Conservation (phyloP, 2,113 vertebrate species). For the Malurus alboscapulatus region DNA sequence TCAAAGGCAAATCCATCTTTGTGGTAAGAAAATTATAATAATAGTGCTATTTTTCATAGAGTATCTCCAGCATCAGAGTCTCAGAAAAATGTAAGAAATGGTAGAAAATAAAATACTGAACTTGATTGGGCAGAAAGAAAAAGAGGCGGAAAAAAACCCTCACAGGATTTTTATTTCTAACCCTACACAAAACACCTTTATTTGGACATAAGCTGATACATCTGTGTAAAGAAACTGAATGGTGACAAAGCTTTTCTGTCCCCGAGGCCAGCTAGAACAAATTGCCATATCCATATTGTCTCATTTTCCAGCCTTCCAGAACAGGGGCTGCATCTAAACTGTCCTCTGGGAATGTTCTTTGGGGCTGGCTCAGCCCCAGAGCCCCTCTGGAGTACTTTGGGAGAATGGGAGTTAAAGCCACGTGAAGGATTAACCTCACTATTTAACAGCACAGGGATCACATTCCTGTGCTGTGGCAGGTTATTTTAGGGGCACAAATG, state of each 20-base stretch:
- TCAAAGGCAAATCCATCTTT: neutral
- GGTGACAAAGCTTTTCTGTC: neutral
- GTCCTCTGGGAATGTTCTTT: neutral
- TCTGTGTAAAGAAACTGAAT: neutral
- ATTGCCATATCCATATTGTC: neutral
- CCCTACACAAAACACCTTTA: neutral
- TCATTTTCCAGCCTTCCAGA: neutral
- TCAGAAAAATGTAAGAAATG: neutral
- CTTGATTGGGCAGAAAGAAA: neutral
- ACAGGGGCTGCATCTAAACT: neutral
- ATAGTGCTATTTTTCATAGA: neutral
- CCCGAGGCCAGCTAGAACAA: neutral
- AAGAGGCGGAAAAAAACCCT: accelerated
- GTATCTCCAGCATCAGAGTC: neutral
- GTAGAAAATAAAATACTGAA: neutral
- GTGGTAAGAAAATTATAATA: neutral
- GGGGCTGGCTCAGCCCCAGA: neutral
- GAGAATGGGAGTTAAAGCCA: neutral
- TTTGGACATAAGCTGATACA: neutral
- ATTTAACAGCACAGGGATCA: neutral
- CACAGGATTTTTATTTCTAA: neutral
- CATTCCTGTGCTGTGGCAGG: neutral
- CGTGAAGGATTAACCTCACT: neutral
- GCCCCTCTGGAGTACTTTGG: neutral
- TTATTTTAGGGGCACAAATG: neutral